Evolutionary conservation across 2,797 vertebrate genomes (phyloP).

Genomic region (Anolis apletophallus): DNA sequence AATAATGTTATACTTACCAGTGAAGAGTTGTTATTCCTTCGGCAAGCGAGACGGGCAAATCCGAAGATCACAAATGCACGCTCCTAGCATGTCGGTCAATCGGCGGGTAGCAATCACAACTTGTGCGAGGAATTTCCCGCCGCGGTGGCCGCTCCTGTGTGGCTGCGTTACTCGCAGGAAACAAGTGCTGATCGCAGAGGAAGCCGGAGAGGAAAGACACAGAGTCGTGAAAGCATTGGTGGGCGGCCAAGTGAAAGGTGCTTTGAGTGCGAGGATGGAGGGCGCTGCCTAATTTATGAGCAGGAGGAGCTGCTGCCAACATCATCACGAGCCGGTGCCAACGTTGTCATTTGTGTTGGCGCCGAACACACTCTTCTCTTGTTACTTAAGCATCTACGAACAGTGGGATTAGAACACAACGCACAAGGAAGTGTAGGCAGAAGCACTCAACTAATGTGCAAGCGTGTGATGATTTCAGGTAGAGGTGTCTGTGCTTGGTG

Average conservation of each 20-base stretch:
- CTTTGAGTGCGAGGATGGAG: background rate
- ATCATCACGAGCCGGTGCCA: background rate
- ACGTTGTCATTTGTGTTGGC: background rate
- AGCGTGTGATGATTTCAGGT: background rate
- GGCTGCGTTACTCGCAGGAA: background rate
- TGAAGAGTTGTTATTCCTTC: background rate
- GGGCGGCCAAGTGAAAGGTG: background rate
- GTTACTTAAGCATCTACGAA: background rate
- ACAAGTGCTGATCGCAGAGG: background rate
- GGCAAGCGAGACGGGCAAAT: background rate
- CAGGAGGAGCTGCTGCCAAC: background rate
- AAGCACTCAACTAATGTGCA: too few species aligned
- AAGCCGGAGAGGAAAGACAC: background rate
- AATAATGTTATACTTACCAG: constrained; percentile 1
- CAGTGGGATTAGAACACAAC: background rate
- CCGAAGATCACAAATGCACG: background rate
- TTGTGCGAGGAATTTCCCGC: too few species aligned
- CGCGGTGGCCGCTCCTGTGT: too few species aligned
- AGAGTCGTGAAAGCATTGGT: background rate
- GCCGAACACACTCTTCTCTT: too few species aligned
- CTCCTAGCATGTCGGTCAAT: too few species aligned
- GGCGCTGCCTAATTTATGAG: background rate
- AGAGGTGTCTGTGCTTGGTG: too few species aligned
- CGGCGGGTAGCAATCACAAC: background rate
- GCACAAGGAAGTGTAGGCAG: too few species aligned